Base-by-base conservation (phyloP, 2,888 invertebrate species). In the Ennomos fuscantarius region DNA sequence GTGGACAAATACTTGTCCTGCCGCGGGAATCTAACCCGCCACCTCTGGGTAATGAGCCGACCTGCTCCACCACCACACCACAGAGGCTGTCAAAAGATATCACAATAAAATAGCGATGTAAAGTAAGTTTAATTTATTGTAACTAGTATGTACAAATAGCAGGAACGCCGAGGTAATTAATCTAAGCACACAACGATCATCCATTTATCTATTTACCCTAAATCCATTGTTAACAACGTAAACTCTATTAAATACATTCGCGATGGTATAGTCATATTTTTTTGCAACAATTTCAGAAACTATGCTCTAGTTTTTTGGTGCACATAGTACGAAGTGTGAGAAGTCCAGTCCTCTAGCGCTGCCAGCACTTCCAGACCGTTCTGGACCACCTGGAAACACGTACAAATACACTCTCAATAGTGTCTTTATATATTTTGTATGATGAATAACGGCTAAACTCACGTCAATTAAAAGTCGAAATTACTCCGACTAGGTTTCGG, bases 311-410 rank as follows among this genome's bases (percentile, higher is more conserved):
- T n/a, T n/a, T n/a, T n/a, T n/a, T n/a, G n/a, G n/a, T n/a, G n/a
- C n/a, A n/a, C n/a, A n/a, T n/a, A n/a, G n/a, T n/a, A 98, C 95
- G 84, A 96, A 98, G 35, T 96, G 96, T 68, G 95, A 95, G 87
- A 98, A 98, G 79, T 98, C 97, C 34, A 95, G 94, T 32, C 96
- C 97, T 94, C 96, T 58, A 99, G 93, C 80, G 96, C 95, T 49
- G 97, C 95, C 78, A 98, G 93, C 69, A 97, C 95, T 79, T 98
- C 98, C 73, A 99, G 89, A 0, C 97, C 98, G 92, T 97, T 97
- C 84, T 98, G 96, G 46, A 98, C 97, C 55, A 98, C 97, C 97
- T 97, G 93, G 0, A 62, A 69, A 1, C 8, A 51, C 10, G 51
- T 9, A 13, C 31, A 47, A 0, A 8, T 39, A 11, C 10, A 41